Base-by-base conservation (phyloP, 1,140 invertebrate species). In the Eurosta solidaginis region DNA sequence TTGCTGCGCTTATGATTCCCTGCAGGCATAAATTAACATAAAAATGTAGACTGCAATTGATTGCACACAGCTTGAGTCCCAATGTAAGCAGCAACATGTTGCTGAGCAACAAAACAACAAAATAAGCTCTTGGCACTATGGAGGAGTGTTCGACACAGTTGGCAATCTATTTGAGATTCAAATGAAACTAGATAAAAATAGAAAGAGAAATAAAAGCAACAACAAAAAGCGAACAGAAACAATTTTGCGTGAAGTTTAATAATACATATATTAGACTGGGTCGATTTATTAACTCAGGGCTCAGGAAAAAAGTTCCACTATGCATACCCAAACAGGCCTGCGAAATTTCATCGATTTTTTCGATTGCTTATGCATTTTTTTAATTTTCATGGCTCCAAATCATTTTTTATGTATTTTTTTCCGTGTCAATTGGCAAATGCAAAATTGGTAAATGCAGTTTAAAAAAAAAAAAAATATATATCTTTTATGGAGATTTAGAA, bases 31-130 rank as follows among this genome's bases (percentile, higher is more conserved):
- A 68, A 68, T 68, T 68, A 68, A 29, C 59, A 68, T 68, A 68
- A 68, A 68, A 68, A 68, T 68, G 59, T 68, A 68, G 59, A 68
- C 40, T 68, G 59, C 59, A 68, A 68, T 68, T 68, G 59, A 68
- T 68, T 68, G 59, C 36, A n/a, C 59, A 68, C 59, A 68, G 59
- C 59, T 36, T 68, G 59, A 40, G 33, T 29, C 59, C 59, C 10
- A 36, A 5, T n/a, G 54, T 17, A n/a, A 40, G 5, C 29, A 63
- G 33, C 59, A 68, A 68, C 59, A 68, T 59, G 54, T 59, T 59
- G 54, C 54, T 17, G 54, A 6, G 29, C 29, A 68, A 22, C 33
- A 59, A 5, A 36, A 3, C 22, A 7, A 59, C 14, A 27, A 27
- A 52, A 50, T 20, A 1, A 9, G 9, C 59, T 17, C 59, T 68